A percentile compares a stretch with the other conserved stretches of the same genome.
Conservation (phyloP, 2,888 invertebrate genomes). For the Epirrhoe tristata region DNA sequence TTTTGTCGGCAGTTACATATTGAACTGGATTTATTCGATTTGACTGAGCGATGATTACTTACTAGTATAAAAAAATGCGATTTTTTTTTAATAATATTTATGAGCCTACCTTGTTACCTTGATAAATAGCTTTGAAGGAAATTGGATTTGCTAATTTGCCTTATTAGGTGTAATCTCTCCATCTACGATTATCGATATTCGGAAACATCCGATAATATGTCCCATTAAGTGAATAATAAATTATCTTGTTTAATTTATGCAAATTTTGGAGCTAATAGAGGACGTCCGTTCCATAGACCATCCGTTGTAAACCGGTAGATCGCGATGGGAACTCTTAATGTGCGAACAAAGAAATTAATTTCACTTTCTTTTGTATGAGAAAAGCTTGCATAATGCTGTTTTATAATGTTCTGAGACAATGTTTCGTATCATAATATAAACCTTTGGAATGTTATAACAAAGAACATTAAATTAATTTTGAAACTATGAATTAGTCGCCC, state of each 20-base stretch:
- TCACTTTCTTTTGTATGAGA: slow-evolving; percentile 45
- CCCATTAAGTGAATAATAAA: slow-evolving; percentile 29
- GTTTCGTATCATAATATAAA: neutral
- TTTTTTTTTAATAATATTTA: too few relatives aligned
- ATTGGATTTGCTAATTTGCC: slow-evolving; percentile 27
- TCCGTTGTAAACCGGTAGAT: slow-evolving; percentile 44
- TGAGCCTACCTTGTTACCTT: neutral
- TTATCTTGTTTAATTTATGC: slow-evolving; percentile 52
- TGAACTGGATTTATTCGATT: too few relatives aligned
- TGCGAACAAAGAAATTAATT: slow-evolving; percentile 39
- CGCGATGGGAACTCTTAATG: slow-evolving; percentile 49
- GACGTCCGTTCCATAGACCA: slow-evolving; percentile 66
- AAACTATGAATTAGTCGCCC: too few relatives aligned
- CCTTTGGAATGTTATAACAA: neutral
- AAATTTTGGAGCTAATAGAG: slow-evolving; percentile 66
- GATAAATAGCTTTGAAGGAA: slow-evolving; percentile 13
- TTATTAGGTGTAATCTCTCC: slow-evolving; percentile 25
- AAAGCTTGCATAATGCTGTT: slow-evolving; percentile 19
- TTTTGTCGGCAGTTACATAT: too few relatives aligned
- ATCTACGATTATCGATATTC: slow-evolving; percentile 25
- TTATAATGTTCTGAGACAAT: slow-evolving; percentile 7
- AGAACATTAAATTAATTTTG: too few relatives aligned
- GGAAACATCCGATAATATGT: slow-evolving; percentile 31
- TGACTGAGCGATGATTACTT: too few relatives aligned
- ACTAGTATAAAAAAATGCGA: too few relatives aligned